These are phyloP conservation scores for Hydra vulgaris DNA, from an alignment of 30 jellyfish, hydroid and myxozoan genomes.

Conservation along the genomic window DNA sequence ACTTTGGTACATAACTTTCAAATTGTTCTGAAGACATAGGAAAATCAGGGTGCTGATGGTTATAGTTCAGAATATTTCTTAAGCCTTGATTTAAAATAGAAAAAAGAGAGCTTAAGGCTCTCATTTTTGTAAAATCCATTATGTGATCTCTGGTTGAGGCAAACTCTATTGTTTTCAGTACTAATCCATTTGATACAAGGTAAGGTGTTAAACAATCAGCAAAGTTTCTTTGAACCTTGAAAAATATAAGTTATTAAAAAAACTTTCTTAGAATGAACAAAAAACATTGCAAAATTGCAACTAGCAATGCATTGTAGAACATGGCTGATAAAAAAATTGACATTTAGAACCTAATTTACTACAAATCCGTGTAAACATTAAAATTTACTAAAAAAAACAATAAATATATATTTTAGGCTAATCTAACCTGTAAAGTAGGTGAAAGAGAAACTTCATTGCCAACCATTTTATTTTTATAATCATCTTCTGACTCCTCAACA, in stretches of 20 bases:
- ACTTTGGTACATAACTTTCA: conserved; percentile 77
- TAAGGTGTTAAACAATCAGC: conserved; percentile 80
- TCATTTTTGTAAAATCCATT: conserved; percentile 95
- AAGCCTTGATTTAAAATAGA: conserved; percentile 88
- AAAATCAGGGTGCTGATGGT: conserved; percentile 91
- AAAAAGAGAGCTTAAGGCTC: conserved; percentile 82
- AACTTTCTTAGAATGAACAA: background rate
- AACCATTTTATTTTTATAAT: conserved; percentile 26
- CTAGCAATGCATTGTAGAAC: no score
- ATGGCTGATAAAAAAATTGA: no score
- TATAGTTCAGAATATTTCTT: conserved; percentile 63
- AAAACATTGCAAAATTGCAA: background rate
- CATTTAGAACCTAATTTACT: no score
- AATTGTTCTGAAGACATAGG: conserved; percentile 86
- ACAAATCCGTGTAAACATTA: no score
- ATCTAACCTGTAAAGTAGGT: conserved; percentile 84
- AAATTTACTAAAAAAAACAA: no score
- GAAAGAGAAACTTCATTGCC: conserved; percentile 49
- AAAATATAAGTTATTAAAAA: background rate
- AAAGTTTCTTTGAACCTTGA: conserved; percentile 83
- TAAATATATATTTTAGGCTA: no score
- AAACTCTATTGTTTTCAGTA: conserved; percentile 58
- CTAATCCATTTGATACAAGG: conserved; percentile 85
- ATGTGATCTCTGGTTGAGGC: conserved; percentile 75
- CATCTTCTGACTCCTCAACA: conserved; percentile 95